A percentile compares a stretch with the other conserved stretches of the same genome.
Evolutionary conservation across 2,113 vertebrate genomes (phyloP).

Genomic region (Poicephalus gulielmi): DNA sequence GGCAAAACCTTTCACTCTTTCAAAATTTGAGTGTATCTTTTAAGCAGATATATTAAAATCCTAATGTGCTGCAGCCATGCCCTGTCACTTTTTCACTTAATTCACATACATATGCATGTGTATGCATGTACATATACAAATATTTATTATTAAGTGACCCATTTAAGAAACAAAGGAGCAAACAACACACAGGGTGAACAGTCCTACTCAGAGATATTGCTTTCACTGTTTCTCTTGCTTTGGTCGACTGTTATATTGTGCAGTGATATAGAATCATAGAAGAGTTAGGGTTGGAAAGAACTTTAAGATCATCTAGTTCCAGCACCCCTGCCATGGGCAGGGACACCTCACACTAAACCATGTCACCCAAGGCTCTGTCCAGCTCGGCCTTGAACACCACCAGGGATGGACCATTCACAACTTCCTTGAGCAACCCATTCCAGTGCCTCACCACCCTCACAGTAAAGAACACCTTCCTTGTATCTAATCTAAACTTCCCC

Average conservation of each 20-base stretch:
- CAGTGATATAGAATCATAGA: background rate
- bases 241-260: background rate
- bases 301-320: no score
- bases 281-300: no score
- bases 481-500: no score
- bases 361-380: no score
- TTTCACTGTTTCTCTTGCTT: background rate
- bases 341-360: no score
- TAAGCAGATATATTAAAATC: background rate
- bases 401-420: no score
- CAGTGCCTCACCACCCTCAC: no score
- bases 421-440: no score
- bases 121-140: background rate
- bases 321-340: no score
- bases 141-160: background rate
- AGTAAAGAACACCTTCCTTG: no score
- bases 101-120: background rate
- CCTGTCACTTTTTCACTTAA: background rate
- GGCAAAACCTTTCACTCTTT: background rate
- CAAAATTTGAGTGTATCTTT: background rate
- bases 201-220: background rate
- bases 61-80: background rate
- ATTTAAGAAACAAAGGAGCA: background rate
- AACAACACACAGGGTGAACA: background rate
- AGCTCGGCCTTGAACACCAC: no score